phyloP scores from a whole-genome alignment of 2,113 vertebrate species.

The Lophochroa leadbeateri region DNA sequence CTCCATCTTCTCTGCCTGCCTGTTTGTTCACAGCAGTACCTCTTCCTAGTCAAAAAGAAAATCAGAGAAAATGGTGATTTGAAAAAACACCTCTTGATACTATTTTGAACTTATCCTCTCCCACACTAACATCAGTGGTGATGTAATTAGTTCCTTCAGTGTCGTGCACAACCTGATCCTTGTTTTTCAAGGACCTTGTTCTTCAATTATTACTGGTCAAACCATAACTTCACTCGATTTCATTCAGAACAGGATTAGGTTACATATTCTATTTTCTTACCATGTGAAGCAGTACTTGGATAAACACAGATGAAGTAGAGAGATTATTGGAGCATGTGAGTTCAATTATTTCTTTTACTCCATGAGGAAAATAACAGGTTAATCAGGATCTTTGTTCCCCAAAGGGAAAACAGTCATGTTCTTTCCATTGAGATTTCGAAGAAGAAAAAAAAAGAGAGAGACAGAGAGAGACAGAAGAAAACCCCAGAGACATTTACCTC shows the following conservation, averaged over 20 bases:
- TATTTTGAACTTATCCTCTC: neutral
- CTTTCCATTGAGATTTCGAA: neutral
- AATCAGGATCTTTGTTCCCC: neutral
- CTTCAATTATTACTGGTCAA: neutral
- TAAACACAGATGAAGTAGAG: neutral
- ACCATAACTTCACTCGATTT: neutral
- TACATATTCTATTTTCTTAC: neutral
- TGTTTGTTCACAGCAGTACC: neutral
- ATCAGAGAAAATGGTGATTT: neutral
- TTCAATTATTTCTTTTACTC: neutral
- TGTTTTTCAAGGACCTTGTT: neutral
- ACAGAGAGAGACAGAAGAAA: neutral
- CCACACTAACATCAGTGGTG: neutral
- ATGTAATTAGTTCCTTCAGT: neutral
- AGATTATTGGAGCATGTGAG: neutral
- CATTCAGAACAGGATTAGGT: neutral
- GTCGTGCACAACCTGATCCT: neutral
- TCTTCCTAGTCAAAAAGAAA: neutral
- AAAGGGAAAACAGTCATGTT: accelerated
- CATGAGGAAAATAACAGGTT: neutral
- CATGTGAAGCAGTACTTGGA: neutral
- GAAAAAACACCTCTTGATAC: neutral
- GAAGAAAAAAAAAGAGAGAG: neutral
- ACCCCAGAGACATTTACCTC: neutral
- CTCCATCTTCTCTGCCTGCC: neutral